Conservation (phyloP, 2,888 invertebrate species). For the Stictocephala bisonia region DNA sequence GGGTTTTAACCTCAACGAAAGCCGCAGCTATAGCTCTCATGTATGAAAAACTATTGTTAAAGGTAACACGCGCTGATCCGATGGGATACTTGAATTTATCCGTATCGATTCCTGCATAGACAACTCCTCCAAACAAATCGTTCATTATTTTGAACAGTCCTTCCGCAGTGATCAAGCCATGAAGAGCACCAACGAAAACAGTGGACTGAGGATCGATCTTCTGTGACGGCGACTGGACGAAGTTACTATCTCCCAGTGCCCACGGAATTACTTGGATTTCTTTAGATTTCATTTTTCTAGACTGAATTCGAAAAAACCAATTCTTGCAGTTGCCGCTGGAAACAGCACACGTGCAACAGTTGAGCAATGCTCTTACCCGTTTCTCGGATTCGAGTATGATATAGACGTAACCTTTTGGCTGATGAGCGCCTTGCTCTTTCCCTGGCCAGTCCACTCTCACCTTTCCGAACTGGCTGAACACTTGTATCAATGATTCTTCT, state of each 20-base stretch:
- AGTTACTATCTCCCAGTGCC: slow-evolving; percentile 91
- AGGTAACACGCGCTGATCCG: slow-evolving; percentile 96
- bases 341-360: slow-evolving; percentile 84
- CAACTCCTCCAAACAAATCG: slow-evolving; percentile 94
- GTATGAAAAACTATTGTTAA: slow-evolving; percentile 91
- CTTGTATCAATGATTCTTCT: slow-evolving; percentile 83
- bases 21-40: slow-evolving; percentile 94
- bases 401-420: slow-evolving; percentile 94
- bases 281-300: slow-evolving; percentile 89
- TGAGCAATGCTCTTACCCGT: slow-evolving; percentile 81
- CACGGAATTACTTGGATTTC: slow-evolving; percentile 98
- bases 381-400: slow-evolving; percentile 95
- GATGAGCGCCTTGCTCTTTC: slow-evolving; percentile 78
- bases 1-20: slow-evolving; percentile 92
- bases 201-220: slow-evolving; percentile 92
- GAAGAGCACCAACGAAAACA: slow-evolving; percentile 95
- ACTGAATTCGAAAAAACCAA: slow-evolving; percentile 92
- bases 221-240: slow-evolving; percentile 79
- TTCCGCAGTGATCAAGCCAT: slow-evolving; percentile 95
- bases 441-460: slow-evolving; percentile 96
- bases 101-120: slow-evolving; percentile 95
- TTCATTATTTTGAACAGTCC: slow-evolving; percentile 94
- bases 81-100: slow-evolving; percentile 99
- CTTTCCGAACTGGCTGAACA: slow-evolving; percentile 88
- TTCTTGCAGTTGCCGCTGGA: slow-evolving; percentile 71